Evolutionary conservation across 2,888 invertebrate genomes (phyloP).

Genomic region (Lasioglossum calceatum): DNA sequence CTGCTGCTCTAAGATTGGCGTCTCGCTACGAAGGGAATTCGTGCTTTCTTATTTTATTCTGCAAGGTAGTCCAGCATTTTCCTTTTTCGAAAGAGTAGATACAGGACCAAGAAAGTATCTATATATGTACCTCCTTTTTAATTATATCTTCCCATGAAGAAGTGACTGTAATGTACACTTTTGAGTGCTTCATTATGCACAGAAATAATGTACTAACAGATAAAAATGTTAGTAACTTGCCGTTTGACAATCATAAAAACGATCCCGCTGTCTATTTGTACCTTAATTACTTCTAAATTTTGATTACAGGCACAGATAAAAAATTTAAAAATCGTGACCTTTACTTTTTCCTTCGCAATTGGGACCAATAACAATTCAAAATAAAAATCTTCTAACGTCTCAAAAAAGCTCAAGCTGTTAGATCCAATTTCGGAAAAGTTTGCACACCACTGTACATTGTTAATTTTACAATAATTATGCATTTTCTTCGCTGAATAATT

Average conservation of each 20-base stretch:
- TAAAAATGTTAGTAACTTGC: too few relatives aligned
- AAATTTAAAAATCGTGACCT: too few relatives aligned
- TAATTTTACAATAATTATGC: neutral
- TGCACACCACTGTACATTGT: neutral
- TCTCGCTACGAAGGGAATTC: neutral
- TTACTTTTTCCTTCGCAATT: too few relatives aligned
- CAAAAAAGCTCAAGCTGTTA: too few relatives aligned
- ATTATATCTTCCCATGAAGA: neutral
- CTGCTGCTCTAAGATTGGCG: constrained; percentile 37
- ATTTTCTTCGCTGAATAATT: neutral
- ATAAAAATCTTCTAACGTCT: too few relatives aligned
- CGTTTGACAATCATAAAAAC: too few relatives aligned
- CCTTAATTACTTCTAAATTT: too few relatives aligned
- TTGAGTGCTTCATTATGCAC: neutral
- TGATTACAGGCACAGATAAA: too few relatives aligned
- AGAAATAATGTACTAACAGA: neutral
- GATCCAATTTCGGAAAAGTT: too few relatives aligned
- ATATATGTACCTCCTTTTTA: neutral
- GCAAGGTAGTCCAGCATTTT: constrained; percentile 13
- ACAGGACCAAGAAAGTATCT: constrained; percentile 15
- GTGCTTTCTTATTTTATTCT: constrained; percentile 3
- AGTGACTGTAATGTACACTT: neutral
- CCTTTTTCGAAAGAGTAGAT: constrained; percentile 27
- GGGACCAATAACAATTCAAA: too few relatives aligned
- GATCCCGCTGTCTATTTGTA: too few relatives aligned